Conservation (phyloP, 2,797 vertebrate genomes). For the Myotis myotis region DNA sequence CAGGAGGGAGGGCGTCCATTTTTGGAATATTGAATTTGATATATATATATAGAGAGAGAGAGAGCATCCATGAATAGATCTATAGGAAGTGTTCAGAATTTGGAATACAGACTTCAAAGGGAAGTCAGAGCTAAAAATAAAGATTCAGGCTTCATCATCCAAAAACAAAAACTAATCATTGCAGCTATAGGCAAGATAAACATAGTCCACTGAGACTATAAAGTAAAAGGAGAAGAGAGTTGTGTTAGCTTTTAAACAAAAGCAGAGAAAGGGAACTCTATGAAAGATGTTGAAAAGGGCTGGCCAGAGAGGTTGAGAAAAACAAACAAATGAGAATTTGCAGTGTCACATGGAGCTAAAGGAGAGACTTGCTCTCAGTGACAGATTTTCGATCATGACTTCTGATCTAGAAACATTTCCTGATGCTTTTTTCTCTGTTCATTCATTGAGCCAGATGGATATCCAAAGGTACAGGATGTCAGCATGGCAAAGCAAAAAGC, state of each 20-base stretch:
- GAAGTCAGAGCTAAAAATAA: slow-evolving; percentile 43
- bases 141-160: neutral
- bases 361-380: neutral
- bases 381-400: neutral
- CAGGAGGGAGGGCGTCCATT: neutral
- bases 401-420: neutral
- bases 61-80: slow-evolving; percentile 27
- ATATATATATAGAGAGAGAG: neutral
- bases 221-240: neutral
- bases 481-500: neutral
- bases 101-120: slow-evolving; percentile 24
- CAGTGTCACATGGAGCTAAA: neutral
- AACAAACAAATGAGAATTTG: neutral
- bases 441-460: neutral
- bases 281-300: neutral
- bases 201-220: neutral
- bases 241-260: neutral
- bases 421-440: neutral
- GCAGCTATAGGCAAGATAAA: neutral
- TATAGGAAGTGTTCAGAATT: neutral
- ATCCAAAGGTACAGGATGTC: neutral
- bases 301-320: neutral
- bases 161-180: neutral
- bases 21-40: slow-evolving; percentile 51
- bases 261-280: neutral